Conservation (phyloP, 2,797 vertebrate genomes). For the Enteromius trimaculatus region DNA sequence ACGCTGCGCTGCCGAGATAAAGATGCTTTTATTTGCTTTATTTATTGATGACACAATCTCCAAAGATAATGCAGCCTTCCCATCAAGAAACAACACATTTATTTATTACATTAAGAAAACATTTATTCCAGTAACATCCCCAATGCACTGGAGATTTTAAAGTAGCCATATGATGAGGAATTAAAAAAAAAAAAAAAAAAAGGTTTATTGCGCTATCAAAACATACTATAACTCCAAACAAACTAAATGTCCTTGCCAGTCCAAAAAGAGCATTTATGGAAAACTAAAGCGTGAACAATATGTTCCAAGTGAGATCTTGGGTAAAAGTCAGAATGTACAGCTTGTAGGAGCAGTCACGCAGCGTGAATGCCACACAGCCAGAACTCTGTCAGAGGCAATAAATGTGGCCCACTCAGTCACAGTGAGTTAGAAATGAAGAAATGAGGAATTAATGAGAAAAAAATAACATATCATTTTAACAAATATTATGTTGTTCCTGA, state of each 20-base stretch:
- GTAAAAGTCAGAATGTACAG: slow-evolving; percentile 7
- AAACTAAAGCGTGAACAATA: background rate
- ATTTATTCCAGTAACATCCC: slow-evolving; percentile 38
- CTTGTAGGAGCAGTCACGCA: slow-evolving; percentile 5
- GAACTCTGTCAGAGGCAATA: background rate
- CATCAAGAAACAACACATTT: slow-evolving; percentile 45
- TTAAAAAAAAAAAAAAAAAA: background rate
- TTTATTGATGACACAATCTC: slow-evolving; percentile 66
- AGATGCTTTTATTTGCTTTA: slow-evolving; percentile 65
- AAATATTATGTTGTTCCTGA: background rate
- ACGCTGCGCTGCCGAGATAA: slow-evolving; percentile 66
- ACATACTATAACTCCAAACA: background rate
- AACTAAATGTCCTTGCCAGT: background rate
- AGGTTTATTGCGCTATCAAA: background rate
- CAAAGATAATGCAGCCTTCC: slow-evolving; percentile 62
- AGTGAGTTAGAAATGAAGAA: background rate
- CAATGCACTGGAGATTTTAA: background rate
- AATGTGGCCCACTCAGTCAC: background rate
- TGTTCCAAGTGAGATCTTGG: background rate
- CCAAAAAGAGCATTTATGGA: background rate
- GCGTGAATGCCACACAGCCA: background rate
- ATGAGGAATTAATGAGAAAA: background rate
- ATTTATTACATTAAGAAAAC: slow-evolving; percentile 48
- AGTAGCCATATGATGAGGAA: background rate
- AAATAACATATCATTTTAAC: background rate